These are phyloP conservation scores for Scaptomyza caliginosa DNA, from an alignment of 2,888 invertebrate species.

Conservation along the genomic window DNA sequence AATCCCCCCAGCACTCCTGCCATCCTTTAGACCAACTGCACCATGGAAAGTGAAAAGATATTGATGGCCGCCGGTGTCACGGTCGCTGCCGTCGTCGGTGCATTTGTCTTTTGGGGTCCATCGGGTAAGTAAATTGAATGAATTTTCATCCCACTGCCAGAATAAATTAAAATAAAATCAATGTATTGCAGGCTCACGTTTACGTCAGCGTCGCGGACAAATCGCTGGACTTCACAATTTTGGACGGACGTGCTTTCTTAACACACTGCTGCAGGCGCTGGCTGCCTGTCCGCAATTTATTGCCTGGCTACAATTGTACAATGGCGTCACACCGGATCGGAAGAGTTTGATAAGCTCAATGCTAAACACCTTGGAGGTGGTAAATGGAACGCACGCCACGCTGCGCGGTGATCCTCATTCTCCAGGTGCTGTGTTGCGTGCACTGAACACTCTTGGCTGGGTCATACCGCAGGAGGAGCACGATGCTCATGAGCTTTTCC, in stretches of 20 bases:
- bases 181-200: constrained; percentile 82
- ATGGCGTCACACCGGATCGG: constrained; percentile 87
- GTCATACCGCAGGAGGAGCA: constrained; percentile 96
- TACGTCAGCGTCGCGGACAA: constrained; percentile 88
- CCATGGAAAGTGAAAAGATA: constrained; percentile 88
- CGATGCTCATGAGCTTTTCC: constrained; percentile 97
- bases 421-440: constrained; percentile 89
- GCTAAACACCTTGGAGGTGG: constrained; percentile 89
- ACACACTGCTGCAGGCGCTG: constrained; percentile 94
- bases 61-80: constrained; percentile 92
- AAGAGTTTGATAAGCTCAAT: constrained; percentile 90
- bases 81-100: constrained; percentile 91
- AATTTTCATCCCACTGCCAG: background rate
- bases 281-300: constrained; percentile 94
- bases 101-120: constrained; percentile 92
- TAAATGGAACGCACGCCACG: constrained; percentile 87
- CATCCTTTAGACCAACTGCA: background rate
- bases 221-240: constrained; percentile 94
- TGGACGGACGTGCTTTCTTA: constrained; percentile 96
- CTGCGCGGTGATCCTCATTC: constrained; percentile 86
- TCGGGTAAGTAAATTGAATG: constrained; percentile 73
- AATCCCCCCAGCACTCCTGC: constrained; percentile 3
- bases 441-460: constrained; percentile 91
- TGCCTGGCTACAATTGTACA: constrained; percentile 90
- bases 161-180: background rate